A percentile compares a stretch with the other conserved stretches of the same genome.
phyloP scores from a whole-genome alignment of 2,797 vertebrate species.

The Channallabes apus region DNA sequence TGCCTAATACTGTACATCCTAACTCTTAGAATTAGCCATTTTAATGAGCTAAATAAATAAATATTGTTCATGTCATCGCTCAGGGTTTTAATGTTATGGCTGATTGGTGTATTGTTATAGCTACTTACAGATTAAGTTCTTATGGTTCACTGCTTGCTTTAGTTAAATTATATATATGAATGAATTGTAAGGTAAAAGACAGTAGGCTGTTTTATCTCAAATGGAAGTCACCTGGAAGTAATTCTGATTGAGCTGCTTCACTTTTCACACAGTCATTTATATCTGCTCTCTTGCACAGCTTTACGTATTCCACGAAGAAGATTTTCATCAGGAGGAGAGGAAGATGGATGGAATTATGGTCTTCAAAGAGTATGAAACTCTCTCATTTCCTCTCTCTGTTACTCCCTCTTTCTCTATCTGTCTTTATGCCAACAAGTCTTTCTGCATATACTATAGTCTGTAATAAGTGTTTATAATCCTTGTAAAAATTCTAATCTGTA shows the following conservation, averaged over 20 bases:
- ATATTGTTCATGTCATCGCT: too few relatives aligned
- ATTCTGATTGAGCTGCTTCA: neutral
- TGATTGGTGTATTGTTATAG: neutral
- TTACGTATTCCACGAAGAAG: conserved; percentile 71
- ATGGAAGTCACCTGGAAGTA: neutral
- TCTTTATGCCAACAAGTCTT: neutral
- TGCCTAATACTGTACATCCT: too few relatives aligned
- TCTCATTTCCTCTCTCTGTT: neutral
- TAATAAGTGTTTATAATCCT: neutral
- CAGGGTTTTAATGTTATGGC: too few relatives aligned
- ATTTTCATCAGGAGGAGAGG: conserved; percentile 93
- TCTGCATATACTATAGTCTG: neutral
- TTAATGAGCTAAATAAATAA: too few relatives aligned
- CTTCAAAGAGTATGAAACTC: conserved; percentile 83
- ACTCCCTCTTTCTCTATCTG: neutral
- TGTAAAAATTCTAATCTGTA: neutral
- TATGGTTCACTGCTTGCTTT: neutral
- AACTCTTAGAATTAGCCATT: too few relatives aligned
- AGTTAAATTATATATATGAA: neutral
- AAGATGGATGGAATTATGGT: conserved; percentile 90
- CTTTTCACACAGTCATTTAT: neutral
- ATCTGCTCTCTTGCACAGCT: conserved; percentile 35
- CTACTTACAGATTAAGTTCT: neutral
- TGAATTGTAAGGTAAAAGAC: neutral
- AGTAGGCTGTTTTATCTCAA: neutral